Evolutionary conservation across 2,888 invertebrate genomes (phyloP), one percentile per base, ranked within the genome.

Genomic region (Periphyllus acericola): DNA sequence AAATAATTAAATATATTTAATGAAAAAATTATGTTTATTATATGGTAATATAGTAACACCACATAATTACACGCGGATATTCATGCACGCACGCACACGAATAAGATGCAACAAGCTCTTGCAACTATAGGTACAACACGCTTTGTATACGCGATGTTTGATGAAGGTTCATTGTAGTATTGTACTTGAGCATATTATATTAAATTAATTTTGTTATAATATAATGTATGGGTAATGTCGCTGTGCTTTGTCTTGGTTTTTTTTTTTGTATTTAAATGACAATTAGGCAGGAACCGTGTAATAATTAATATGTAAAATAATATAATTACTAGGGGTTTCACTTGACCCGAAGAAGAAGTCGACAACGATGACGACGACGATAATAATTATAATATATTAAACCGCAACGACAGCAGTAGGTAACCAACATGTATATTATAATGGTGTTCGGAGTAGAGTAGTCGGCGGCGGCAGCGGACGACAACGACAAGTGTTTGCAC

Each of bases 401-500:
- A 71, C 32, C 21, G 25, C 32, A 81, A 68, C 66, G 55, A n/a
- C 17, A 29, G 68, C 66, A 68, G 21, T 21, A 29, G 36, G 40
- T 29, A 17, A 46, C 46, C 46, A 14, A 46, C 14, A 46, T 46
- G 14, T 46, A 46, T n/a, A 60, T 36, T n/a, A 36, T 36, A 66
- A 36, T 34, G 80, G 36, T 25, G 66, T 19, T 25, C n/a, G 46
- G 40, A 46, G 21, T 52, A 29, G 21, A 52, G 32, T 5, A 60
- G 60, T 52, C 78, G 32, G 71, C 19, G 46, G 32, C 17, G 40
- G 68, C 29, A n/a, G 66, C 17, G 46, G 46, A 25, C 34, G 40
- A 32, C n/a, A 21, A 71, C 46, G 46, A 82, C 82, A 82, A 82
- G 82, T 52, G 82, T 82, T 82, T 82, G 82, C 82, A 82, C 82